Percentiles rank a stretch among this genome's conserved stretches.
Evolutionary conservation across 2,797 vertebrate genomes (phyloP).

Genomic region (Rhabdomys pumilio): DNA sequence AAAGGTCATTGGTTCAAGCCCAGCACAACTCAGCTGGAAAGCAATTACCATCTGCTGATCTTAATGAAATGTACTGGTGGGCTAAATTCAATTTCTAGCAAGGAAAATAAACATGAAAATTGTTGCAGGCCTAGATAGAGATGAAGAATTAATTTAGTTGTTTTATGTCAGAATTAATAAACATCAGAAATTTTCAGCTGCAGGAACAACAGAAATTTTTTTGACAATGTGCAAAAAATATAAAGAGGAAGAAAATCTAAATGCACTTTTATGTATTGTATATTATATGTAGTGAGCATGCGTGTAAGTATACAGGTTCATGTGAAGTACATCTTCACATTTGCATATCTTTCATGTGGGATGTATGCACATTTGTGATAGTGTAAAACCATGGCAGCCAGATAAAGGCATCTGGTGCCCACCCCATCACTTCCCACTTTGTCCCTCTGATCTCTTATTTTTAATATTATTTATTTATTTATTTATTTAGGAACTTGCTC

Average conservation of each 20-base stretch:
- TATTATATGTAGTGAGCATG: not conserved
- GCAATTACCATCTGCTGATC: constrained; percentile 75
- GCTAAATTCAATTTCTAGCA: constrained; percentile 78
- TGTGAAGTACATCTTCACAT: not conserved
- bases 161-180: constrained; percentile 64
- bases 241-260: not conserved
- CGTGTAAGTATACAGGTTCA: not conserved
- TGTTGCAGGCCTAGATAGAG: not conserved
- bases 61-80: constrained; percentile 73
- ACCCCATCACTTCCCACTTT: not conserved
- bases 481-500: not conserved
- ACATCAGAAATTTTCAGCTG: constrained; percentile 47
- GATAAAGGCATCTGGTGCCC: not conserved
- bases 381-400: not conserved
- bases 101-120: constrained; percentile 79
- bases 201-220: constrained; percentile 30
- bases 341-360: not conserved
- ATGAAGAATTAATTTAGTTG: constrained; percentile 63
- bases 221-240: not conserved
- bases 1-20: constrained; percentile 79
- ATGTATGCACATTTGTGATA: not conserved
- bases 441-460: not conserved
- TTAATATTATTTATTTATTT: not conserved
- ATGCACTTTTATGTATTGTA: not conserved
- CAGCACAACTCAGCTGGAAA: constrained; percentile 64